Conservation (phyloP, 2,797 vertebrate genomes). For the Amblyopsis hoosieri region DNA sequence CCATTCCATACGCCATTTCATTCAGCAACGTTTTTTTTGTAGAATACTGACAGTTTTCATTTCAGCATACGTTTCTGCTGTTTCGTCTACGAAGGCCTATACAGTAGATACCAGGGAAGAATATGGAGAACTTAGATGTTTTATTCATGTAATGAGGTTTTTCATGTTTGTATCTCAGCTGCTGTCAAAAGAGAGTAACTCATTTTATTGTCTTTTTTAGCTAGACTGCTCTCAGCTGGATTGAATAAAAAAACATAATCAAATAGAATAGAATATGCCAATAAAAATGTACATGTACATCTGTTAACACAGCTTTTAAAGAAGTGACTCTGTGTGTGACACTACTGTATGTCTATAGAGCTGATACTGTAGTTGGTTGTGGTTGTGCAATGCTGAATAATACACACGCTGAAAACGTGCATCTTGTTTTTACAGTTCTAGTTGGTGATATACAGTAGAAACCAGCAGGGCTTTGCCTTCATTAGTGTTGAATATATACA, state of each 20-base stretch:
- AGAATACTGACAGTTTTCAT: conserved; percentile 18
- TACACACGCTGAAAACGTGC: neutral
- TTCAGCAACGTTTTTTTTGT: conserved; percentile 5
- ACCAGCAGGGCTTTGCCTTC: neutral
- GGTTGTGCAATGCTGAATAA: conserved; percentile 24
- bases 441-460: conserved; percentile 6
- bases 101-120: conserved; percentile 43
- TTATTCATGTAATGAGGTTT: conserved; percentile 58
- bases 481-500: conserved; percentile 14
- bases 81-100: conserved; percentile 38
- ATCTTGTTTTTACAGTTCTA: conserved; percentile 50
- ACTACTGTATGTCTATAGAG: conserved; percentile 18
- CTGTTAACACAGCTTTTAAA: conserved; percentile 55
- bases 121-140: conserved; percentile 51
- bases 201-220: conserved; percentile 16
- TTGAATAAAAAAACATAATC: conserved; percentile 28
- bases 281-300: conserved; percentile 39
- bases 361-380: conserved; percentile 42
- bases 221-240: conserved; percentile 6
- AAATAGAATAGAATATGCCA: conserved; percentile 49
- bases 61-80: conserved; percentile 25
- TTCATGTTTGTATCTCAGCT: conserved; percentile 44
- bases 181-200: conserved; percentile 32
- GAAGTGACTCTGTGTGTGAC: conserved; percentile 20
- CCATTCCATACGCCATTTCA: conserved; percentile 22